Base-by-base conservation (phyloP, 2,888 invertebrate species). In the Mythimna loreyi region DNA sequence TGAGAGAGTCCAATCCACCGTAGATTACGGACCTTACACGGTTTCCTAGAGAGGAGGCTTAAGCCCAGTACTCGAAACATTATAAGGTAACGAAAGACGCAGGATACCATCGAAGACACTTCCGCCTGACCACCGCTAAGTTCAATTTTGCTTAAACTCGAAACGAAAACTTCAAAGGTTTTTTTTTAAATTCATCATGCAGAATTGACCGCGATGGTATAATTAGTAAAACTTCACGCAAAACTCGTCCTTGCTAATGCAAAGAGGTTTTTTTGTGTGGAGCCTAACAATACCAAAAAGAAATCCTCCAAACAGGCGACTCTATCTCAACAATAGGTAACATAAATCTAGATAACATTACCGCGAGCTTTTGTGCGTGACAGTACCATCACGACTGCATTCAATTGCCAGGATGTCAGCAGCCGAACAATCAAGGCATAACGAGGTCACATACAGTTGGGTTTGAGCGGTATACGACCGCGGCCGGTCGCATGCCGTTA, bases 351-450 rank as follows among this genome's bases (percentile, higher is more conserved):
- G 72, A 76, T 74, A 66, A 70, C 67, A 67, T 67, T 63, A 72
- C 43, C 57, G 47, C 30, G 56, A 74, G 70, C 69, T 81, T 80
- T 78, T 75, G 74, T 82, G 58, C 40, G 55, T 55, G 53, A 11
- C n/a, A 72, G 52, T 45, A 60, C n/a, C n/a, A 73, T 78, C 76
- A 82, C 75, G 71, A 71, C 59, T 72, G 69, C 75, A 77, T 72
- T 67, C 78, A 81, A 77, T 79, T 72, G 81, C 21, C 72, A 79
- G 79, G 79, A 79, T 77, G 79, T 69, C 28, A 25, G 72, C 55
- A 81, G 81, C 69, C 79, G 73, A 56, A 75, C 72, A 81, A 78
- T 78, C 67, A 74, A 61, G 52, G 47, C 45, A 43, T 40, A 57
- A 56, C 66, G 69, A 80, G 80, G 77, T 80, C 80, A 80, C 64